Conservation (phyloP, 2,113 vertebrate species). For the Herpetotheres cachinnans region DNA sequence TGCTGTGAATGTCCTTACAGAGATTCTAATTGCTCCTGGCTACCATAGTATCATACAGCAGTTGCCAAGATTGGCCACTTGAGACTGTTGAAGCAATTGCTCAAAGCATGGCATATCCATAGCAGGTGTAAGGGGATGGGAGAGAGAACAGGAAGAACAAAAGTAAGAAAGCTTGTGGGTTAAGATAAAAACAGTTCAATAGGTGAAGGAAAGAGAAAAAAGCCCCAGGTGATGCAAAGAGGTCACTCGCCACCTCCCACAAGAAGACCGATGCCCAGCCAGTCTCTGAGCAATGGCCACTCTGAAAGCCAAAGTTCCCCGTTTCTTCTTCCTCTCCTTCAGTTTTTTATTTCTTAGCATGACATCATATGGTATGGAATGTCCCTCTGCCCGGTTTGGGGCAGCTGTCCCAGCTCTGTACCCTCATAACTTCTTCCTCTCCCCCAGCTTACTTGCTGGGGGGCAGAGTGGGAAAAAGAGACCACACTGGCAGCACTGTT, state of each 20-base stretch:
- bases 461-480: not conserved
- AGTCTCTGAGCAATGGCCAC: not conserved
- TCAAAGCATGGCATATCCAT: not conserved
- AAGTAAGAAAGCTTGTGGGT: not conserved
- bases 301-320: not conserved
- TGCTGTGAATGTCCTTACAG: not conserved
- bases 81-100: not conserved
- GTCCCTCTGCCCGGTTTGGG: not conserved
- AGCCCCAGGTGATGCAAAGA: accelerated
- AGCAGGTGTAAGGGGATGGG: not conserved
- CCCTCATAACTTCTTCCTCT: not conserved
- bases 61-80: not conserved
- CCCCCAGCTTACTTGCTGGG: not conserved
- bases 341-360: not conserved
- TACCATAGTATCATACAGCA: not conserved
- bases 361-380: not conserved
- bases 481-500: accelerated
- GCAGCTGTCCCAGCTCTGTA: not conserved
- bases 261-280: not conserved
- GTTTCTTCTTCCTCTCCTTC: not conserved
- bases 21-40: not conserved
- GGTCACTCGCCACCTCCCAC: not conserved
- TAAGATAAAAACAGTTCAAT: not conserved
- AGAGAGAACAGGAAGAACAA: not conserved
- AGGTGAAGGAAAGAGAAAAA: not conserved